A percentile compares a stretch with the other conserved stretches of the same genome.
These are phyloP conservation scores for Buceros bicornis DNA, from an alignment of 2,797 vertebrate genomes.

Conservation along the genomic window DNA sequence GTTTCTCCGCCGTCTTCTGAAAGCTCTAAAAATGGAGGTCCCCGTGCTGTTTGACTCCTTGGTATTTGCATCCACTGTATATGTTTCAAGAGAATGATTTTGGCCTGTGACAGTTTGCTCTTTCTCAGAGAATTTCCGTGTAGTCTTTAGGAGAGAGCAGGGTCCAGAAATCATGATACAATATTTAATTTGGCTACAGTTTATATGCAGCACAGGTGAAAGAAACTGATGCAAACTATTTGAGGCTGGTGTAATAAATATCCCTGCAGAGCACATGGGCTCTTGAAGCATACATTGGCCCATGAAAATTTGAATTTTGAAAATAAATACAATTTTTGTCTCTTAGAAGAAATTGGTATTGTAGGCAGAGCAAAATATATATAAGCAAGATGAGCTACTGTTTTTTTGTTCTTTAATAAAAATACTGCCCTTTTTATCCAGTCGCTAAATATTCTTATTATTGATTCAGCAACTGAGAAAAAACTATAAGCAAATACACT, in stretches of 20 bases:
- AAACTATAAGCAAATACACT: not conserved
- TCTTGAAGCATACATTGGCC: not conserved
- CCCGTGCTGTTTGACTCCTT: not conserved
- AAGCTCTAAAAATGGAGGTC: not conserved
- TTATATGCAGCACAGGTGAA: not conserved
- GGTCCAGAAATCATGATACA: not conserved
- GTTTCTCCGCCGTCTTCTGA: rapidly evolving
- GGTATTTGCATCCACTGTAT: not conserved
- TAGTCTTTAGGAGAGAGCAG: not conserved
- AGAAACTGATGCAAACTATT: not conserved
- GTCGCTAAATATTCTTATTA: not conserved
- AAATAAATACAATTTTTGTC: not conserved
- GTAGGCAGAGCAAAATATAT: not conserved
- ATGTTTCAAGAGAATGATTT: not conserved
- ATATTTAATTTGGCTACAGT: not conserved
- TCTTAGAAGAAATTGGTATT: not conserved
- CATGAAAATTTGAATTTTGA: not conserved
- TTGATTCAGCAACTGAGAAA: not conserved
- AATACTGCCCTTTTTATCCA: not conserved
- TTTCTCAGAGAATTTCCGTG: not conserved
- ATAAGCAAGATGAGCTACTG: not conserved
- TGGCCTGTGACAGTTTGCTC: not conserved
- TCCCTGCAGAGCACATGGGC: rapidly evolving
- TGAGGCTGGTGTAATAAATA: not conserved
- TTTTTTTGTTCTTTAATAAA: not conserved